Base-by-base conservation (phyloP, 2,888 invertebrate genomes). In the Arctia plantaginis region DNA sequence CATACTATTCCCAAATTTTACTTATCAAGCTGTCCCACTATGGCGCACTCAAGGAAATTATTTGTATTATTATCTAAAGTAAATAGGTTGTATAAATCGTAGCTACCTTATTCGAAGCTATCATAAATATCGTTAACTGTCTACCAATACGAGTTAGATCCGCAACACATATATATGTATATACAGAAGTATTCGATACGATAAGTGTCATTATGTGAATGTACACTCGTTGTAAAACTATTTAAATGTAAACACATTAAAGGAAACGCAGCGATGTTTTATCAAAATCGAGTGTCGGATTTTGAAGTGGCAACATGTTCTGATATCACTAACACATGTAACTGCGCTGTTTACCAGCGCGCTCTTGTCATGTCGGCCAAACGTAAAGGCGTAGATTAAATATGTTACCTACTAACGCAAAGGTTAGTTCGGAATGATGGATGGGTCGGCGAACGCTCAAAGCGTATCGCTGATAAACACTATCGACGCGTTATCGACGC, bases 401-500 rank as follows among this genome's bases (percentile, higher is more conserved):
- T 80, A 85, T 84, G 82, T 86, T 87, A 87, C 87, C 88, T 87
- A 87, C 87, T 82, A 85, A 85, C 87, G 88, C 80, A 86, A 87
- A 88, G 87, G 87, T 85, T 88, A 82, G 87, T 85, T 82, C 80
- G 86, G 84, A 87, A 90, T 95, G 95, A 95, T 95, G 93, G 95
- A 95, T 95, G 93, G 90, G 93, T 90, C 95, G 95, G 95, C 93
- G 91, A 86, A 87, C 88, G 87, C 91, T 93, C 95, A 95, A 95
- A 95, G 95, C 93, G 90, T 92, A 90, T 90, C 90, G 88, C 75
- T 87, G 94, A 94, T 94, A 94, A 89, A 89, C 79, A 85, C 84
- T 93, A 94, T 92, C 93, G 87, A 85, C 74, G 80, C 83, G 84
- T 81, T 92, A 93, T 92, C 93, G 90, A 83, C 86, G 85, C 84